These are phyloP conservation scores for Platygyra sinensis DNA, from an alignment of 64 coral and sea anemone species.

Conservation along the genomic window DNA sequence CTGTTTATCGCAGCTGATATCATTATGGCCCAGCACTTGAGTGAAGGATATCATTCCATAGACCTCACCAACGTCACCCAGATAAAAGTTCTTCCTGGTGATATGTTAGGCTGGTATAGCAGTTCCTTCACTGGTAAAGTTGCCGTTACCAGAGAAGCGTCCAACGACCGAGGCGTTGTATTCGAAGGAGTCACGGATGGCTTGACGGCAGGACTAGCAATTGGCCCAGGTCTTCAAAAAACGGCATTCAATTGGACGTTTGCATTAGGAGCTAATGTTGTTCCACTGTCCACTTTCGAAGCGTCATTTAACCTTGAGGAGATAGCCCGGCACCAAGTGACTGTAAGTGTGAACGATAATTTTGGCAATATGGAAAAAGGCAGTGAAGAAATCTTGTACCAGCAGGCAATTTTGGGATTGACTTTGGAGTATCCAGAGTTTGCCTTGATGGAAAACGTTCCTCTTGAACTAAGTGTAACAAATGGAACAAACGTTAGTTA, in stretches of 20 bases:
- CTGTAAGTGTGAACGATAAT: not conserved
- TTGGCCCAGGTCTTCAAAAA: not conserved
- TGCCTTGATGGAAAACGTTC: not conserved
- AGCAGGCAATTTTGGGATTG: conserved; percentile 36
- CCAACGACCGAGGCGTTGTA: not conserved
- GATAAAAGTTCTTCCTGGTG: conserved; percentile 57
- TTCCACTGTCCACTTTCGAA: not conserved
- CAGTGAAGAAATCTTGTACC: not conserved
- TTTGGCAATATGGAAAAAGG: not conserved
- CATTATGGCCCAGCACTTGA: not conserved
- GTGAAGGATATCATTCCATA: conserved; percentile 42
- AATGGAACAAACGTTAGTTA: conserved; percentile 55
- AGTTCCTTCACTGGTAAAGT: conserved; percentile 31
- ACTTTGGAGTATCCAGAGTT: conserved; percentile 25
- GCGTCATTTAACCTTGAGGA: conserved; percentile 13
- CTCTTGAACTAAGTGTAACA: conserved; percentile 28
- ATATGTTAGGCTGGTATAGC: conserved; percentile 51
- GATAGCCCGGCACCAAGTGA: not conserved
- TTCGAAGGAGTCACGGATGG: conserved; percentile 2
- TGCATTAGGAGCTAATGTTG: conserved; percentile 4
- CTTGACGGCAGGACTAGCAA: not conserved
- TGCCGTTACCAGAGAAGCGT: conserved; percentile 3
- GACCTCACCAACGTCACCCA: conserved; percentile 34
- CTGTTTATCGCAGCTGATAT: conserved; percentile 37
- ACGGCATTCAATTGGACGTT: not conserved